These are phyloP conservation scores for Drosophila tanythrix DNA, from an alignment of 2,888 invertebrate species.

Conservation along the genomic window DNA sequence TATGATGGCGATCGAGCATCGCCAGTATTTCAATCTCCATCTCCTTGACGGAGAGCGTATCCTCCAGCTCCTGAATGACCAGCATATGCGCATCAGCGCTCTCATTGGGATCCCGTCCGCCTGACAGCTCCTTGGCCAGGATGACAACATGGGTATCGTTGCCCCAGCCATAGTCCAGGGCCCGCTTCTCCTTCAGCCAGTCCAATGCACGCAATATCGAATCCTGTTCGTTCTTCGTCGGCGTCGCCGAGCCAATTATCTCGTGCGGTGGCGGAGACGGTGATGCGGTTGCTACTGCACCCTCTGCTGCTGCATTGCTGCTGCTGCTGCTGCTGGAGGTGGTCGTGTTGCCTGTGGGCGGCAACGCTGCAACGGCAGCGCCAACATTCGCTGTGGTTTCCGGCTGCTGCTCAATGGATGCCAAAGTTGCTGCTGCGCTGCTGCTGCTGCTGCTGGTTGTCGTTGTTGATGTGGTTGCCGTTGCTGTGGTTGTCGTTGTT, in stretches of 20 bases:
- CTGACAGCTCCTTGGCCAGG: constrained; percentile 89
- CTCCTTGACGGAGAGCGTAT: constrained; percentile 91
- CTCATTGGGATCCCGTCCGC: constrained; percentile 84
- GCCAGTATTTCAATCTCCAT: constrained; percentile 94
- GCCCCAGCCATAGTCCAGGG: constrained; percentile 92
- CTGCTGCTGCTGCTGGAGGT: neutral
- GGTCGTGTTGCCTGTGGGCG: constrained; percentile 28
- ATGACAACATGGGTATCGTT: constrained; percentile 94
- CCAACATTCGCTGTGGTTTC: constrained; percentile 23
- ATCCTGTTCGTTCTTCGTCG: constrained; percentile 84
- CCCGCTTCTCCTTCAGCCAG: constrained; percentile 90
- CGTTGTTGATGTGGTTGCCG: constrained; percentile 15
- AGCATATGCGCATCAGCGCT: constrained; percentile 83
- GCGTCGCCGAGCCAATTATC: constrained; percentile 84
- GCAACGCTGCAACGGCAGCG: constrained; percentile 30
- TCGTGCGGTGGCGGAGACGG: constrained; percentile 69
- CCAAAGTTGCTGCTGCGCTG: constrained; percentile 35
- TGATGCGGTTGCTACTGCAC: constrained; percentile 7
- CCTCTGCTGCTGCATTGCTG: neutral
- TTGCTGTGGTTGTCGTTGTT: constrained; percentile 18
- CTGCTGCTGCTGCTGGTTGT: constrained; percentile 35
- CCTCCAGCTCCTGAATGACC: constrained; percentile 84
- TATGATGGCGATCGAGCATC: constrained; percentile 93
- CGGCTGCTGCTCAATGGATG: constrained; percentile 35
- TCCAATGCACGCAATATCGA: constrained; percentile 87